phyloP scores from a whole-genome alignment of 2,113 vertebrate species.

The Hylia prasina region DNA sequence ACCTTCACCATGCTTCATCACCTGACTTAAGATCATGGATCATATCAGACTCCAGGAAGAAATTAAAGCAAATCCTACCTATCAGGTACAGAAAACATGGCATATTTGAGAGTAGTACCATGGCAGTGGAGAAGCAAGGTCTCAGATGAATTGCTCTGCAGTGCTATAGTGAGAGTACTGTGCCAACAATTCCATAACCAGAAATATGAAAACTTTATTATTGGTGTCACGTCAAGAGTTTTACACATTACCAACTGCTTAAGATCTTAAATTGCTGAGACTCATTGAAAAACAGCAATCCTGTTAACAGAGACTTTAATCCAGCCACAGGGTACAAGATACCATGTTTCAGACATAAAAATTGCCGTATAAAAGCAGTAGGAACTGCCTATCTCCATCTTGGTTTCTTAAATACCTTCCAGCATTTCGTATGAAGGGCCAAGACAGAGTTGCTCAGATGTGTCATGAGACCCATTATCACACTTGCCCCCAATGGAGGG shows the following conservation, averaged over 20 bases:
- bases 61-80: background rate
- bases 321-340: background rate
- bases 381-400: background rate
- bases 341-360: background rate
- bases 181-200: background rate
- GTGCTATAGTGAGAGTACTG: background rate
- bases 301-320: background rate
- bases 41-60: background rate
- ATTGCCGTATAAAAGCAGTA: background rate
- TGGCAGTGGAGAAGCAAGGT: background rate
- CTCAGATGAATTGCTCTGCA: background rate
- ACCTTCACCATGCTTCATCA: background rate
- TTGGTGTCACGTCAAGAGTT: background rate
- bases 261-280: background rate
- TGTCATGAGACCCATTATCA: background rate
- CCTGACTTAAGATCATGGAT: background rate
- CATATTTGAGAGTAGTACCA: background rate
- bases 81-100: background rate
- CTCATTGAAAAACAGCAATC: background rate
- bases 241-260: background rate
- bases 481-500: background rate
- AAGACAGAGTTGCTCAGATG: background rate
- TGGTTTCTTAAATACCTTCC: background rate
- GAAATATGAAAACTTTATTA: background rate
- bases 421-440: fast-evolving